phyloP scores from a whole-genome alignment of 92 coral and sea anemone genomes.

The Zoanthus sansibaricus region DNA sequence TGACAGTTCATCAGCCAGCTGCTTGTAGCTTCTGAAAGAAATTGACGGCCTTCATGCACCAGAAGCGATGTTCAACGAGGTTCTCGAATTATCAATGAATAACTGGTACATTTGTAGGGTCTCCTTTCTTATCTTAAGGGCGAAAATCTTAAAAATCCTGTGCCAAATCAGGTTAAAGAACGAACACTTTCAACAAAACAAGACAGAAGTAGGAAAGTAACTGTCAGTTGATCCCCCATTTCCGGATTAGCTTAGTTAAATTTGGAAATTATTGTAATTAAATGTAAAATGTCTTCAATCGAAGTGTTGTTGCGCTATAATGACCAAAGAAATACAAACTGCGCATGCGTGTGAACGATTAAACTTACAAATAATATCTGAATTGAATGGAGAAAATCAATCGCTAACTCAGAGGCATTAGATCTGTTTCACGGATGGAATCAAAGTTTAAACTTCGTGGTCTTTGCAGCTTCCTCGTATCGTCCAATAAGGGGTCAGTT shows the following conservation, averaged over 20 bases:
- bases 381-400: background rate
- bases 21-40: background rate
- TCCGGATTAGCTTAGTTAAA: no score
- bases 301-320: background rate
- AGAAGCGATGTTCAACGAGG: no score
- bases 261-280: no score
- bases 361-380: background rate
- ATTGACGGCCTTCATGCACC: background rate
- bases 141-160: no score
- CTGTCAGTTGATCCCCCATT: no score
- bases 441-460: slow-evolving; percentile 41
- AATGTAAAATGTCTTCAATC: background rate
- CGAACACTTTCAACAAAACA: no score
- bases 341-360: background rate
- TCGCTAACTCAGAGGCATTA: background rate
- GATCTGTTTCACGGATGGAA: slow-evolving; percentile 1
- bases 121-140: no score
- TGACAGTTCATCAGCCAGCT: background rate
- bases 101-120: no score
- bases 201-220: no score
- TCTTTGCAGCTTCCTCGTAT: background rate
- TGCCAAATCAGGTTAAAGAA: no score
- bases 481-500: slow-evolving; percentile 4
- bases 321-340: background rate
- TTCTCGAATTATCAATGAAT: no score